Evolutionary conservation across 2,113 vertebrate species (phyloP).

Genomic region (Nematolebias whitei): DNA sequence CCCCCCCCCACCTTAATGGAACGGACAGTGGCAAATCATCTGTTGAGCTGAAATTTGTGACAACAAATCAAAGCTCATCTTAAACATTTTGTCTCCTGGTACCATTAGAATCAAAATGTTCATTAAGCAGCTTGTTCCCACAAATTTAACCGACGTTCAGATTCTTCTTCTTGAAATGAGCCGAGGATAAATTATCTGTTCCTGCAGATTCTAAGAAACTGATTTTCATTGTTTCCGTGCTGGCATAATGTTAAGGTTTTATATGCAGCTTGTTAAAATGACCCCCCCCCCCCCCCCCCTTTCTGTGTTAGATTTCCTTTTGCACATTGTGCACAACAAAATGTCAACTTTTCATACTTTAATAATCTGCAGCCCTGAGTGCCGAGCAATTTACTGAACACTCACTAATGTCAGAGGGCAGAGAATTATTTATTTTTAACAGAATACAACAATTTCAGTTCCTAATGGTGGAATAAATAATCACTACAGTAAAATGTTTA

Average conservation of each 20-base stretch:
- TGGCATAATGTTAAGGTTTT: slow-evolving; percentile 14
- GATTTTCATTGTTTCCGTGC: slow-evolving; percentile 3
- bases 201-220: not conserved
- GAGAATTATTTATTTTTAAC: not conserved
- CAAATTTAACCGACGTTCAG: not conserved
- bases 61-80: no score
- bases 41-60: no score
- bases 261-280: slow-evolving; percentile 4
- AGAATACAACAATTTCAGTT: not conserved
- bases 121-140: not conserved
- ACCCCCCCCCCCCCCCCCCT: not conserved
- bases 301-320: not conserved
- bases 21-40: no score
- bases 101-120: not conserved
- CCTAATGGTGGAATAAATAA: not conserved
- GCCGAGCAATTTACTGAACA: not conserved
- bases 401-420: not conserved
- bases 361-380: not conserved
- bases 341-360: not conserved
- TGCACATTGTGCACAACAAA: not conserved
- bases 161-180: not conserved
- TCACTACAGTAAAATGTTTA: no score
- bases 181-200: not conserved
- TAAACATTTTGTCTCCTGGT: not conserved
- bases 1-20: no score